These are phyloP conservation scores for Nothobranchius kuhntae DNA, from an alignment of 2,113 vertebrate species.

Conservation along the genomic window DNA sequence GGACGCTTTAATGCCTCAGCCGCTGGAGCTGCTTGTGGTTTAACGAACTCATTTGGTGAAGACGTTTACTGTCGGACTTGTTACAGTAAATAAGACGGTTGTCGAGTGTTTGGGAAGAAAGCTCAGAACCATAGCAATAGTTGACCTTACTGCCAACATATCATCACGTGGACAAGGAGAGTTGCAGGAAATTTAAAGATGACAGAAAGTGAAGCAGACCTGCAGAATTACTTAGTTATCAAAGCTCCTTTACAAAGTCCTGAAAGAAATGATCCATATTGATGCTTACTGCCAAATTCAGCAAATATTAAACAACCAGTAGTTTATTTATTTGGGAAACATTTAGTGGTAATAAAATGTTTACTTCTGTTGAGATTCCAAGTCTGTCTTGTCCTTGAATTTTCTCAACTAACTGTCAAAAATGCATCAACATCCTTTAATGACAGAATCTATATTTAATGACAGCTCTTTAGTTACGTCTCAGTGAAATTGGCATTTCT, in stretches of 20 bases:
- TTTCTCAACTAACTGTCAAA: constrained; percentile 53
- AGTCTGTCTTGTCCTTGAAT: constrained; percentile 15
- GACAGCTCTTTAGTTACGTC: not conserved
- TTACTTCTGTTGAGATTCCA: constrained; percentile 32
- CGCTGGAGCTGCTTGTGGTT: constrained; percentile 15
- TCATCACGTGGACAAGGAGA: not conserved
- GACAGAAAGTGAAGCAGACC: too few relatives aligned
- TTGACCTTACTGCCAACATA: not conserved
- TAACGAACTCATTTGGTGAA: not conserved
- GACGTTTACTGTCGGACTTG: not conserved
- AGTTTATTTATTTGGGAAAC: constrained; percentile 33
- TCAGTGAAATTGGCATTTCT: not conserved
- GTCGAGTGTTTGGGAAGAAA: not conserved
- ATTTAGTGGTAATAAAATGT: constrained; percentile 37
- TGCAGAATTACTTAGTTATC: too few relatives aligned
- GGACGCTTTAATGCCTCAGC: constrained; percentile 5
- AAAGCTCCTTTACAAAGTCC: not conserved
- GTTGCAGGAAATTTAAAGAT: too few relatives aligned
- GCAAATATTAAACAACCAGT: constrained; percentile 24
- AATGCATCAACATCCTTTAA: constrained; percentile 31
- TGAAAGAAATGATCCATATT: constrained; percentile 13
- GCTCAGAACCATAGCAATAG: not conserved
- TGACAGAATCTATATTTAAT: constrained; percentile 20
- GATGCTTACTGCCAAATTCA: constrained; percentile 10
- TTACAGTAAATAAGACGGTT: not conserved